These are phyloP conservation scores for Eunapius fragilis DNA, from an alignment of 37 sponge, comb jelly and placozoan genomes.

Conservation along the genomic window DNA sequence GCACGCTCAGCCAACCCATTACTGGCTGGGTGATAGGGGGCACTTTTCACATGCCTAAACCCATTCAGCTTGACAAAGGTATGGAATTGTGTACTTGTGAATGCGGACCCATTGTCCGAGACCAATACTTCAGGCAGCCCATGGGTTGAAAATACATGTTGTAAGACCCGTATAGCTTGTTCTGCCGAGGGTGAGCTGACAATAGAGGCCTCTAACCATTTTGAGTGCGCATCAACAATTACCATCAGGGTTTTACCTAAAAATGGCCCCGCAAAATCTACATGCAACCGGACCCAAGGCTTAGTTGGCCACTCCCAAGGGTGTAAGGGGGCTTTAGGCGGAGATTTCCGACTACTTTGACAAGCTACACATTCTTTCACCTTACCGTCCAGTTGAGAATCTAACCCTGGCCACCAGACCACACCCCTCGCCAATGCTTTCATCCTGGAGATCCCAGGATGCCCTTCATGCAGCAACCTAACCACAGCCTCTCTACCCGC, in stretches of 20 bases:
- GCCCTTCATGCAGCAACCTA: constrained; percentile 13
- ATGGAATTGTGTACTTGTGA: too few species aligned
- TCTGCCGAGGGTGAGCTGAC: background rate
- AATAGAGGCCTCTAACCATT: constrained; percentile 12
- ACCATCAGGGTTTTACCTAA: constrained; percentile 28
- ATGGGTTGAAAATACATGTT: too few species aligned
- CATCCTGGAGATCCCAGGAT: constrained; percentile 22
- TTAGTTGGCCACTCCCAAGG: constrained; percentile 37
- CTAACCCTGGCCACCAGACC: constrained; percentile 57
- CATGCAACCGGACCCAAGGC: constrained; percentile 31
- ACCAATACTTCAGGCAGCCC: too few species aligned
- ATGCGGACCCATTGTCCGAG: too few species aligned
- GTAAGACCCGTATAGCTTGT: too few species aligned
- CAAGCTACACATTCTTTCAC: background rate
- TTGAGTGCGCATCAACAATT: constrained; percentile 23
- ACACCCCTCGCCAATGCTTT: constrained; percentile 19
- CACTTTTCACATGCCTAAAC: too few species aligned
- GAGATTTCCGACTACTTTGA: background rate
- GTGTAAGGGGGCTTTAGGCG: constrained; percentile 15
- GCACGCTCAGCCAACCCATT: too few species aligned
- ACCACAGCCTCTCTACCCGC: background rate
- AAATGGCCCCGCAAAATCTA: constrained; percentile 29
- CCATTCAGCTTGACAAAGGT: too few species aligned
- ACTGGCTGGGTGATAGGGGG: too few species aligned
- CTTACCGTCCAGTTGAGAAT: background rate